These are phyloP conservation scores for Podilymbus podiceps DNA, from an alignment of 2,113 vertebrate genomes.

Conservation along the genomic window DNA sequence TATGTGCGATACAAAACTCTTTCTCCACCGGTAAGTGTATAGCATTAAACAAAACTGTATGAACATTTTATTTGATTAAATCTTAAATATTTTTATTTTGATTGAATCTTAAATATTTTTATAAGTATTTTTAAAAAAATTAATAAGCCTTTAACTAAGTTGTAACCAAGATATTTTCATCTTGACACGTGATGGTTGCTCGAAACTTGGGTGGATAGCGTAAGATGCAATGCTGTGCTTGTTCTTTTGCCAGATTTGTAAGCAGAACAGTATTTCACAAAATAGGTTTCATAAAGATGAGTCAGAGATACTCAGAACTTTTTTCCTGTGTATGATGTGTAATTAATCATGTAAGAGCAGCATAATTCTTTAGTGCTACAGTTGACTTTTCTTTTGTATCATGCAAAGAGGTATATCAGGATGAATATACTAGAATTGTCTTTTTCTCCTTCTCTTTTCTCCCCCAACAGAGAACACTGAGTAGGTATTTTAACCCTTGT, in stretches of 20 bases:
- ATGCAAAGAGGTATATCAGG: not conserved
- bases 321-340: not conserved
- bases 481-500: slow-evolving; percentile 98
- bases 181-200: not conserved
- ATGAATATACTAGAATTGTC: not conserved
- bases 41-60: not conserved
- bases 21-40: slow-evolving; percentile 88
- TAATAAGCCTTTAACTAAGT: not conserved
- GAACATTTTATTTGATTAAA: not conserved
- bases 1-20: slow-evolving; percentile 96
- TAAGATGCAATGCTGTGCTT: not conserved
- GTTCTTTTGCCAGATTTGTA: not conserved
- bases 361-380: not conserved
- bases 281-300: not conserved
- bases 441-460: not conserved
- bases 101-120: not conserved
- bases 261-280: not conserved
- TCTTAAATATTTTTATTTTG: not conserved
- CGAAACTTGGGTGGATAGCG: not conserved
- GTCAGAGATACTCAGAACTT: not conserved
- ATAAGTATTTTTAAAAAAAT: not conserved
- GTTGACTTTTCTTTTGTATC: not conserved
- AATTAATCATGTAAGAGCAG: not conserved
- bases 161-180: not conserved
- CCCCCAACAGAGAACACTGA: slow-evolving; percentile 85